Percentiles rank a stretch among this genome's conserved stretches.
These are phyloP conservation scores for Drosophila paranaensis DNA, from an alignment of 2,888 invertebrate species.

Conservation along the genomic window DNA sequence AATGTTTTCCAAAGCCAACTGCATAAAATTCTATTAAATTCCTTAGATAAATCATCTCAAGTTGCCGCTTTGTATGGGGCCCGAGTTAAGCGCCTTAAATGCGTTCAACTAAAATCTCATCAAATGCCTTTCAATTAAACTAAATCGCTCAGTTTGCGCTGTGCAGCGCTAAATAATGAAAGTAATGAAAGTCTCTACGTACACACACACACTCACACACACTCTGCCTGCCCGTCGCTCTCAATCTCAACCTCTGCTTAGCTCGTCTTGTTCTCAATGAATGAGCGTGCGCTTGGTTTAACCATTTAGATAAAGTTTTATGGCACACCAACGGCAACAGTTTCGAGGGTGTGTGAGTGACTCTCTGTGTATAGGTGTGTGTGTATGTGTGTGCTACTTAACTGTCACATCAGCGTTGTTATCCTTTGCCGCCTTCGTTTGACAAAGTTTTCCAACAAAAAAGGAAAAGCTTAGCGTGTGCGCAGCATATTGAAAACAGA, in stretches of 20 bases:
- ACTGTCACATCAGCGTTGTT: slow-evolving; percentile 59
- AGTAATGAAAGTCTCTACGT: slow-evolving; percentile 64
- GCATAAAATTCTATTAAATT: slow-evolving; percentile 22
- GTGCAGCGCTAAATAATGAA: slow-evolving; percentile 64
- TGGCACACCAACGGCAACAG: slow-evolving; percentile 68
- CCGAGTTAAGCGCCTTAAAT: slow-evolving; percentile 44
- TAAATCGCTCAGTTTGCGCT: slow-evolving; percentile 66
- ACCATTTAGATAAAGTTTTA: slow-evolving; percentile 78
- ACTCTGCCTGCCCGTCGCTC: neutral
- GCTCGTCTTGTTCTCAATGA: slow-evolving; percentile 31
- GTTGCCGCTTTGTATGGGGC: slow-evolving; percentile 5
- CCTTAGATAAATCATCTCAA: slow-evolving; percentile 30
- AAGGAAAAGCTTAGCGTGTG: slow-evolving; percentile 58
- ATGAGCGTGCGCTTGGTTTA: slow-evolving; percentile 66
- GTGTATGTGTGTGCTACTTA: slow-evolving; percentile 43
- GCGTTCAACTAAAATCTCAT: slow-evolving; percentile 68
- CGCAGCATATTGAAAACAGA: slow-evolving; percentile 67
- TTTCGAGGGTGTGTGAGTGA: slow-evolving; percentile 34
- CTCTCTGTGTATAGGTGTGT: slow-evolving; percentile 11
- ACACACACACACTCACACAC: slow-evolving; percentile 1
- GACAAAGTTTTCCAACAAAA: slow-evolving; percentile 64
- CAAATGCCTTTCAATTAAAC: slow-evolving; percentile 73
- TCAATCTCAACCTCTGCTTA: neutral
- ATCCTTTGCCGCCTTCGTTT: slow-evolving; percentile 63
- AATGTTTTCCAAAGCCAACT: slow-evolving; percentile 2